A percentile compares a stretch with the other conserved stretches of the same genome.
Evolutionary conservation across 30 jellyfish, hydroid and myxozoan genomes (phyloP).

Genomic region (Catostylus mosaicus): DNA sequence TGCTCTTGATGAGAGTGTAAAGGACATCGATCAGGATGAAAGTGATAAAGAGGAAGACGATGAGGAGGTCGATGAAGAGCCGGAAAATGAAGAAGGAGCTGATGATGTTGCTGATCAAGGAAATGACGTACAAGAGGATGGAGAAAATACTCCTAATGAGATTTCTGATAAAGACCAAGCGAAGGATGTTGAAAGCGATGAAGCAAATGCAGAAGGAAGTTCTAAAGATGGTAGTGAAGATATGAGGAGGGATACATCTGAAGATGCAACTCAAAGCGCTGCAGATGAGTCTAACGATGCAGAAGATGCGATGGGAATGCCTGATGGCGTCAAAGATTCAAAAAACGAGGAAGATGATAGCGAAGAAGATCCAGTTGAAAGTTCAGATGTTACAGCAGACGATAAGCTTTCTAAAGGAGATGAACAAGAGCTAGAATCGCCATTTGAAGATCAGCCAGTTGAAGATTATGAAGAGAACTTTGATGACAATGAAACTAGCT

Average conservation of each 20-base stretch:
- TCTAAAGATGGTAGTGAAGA: neutral
- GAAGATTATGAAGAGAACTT: neutral
- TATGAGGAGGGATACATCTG: neutral
- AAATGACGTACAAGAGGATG: neutral
- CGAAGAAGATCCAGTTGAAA: neutral
- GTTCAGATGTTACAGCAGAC: neutral
- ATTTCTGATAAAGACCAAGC: neutral
- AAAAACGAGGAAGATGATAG: neutral
- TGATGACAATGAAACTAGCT: neutral
- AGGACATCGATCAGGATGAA: neutral
- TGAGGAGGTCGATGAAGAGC: neutral
- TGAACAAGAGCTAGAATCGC: neutral
- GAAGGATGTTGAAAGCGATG: neutral
- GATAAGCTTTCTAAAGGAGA: neutral
- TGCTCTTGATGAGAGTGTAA: neutral
- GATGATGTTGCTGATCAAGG: neutral
- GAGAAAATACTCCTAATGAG: neutral
- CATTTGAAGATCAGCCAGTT: slow-evolving; percentile 5
- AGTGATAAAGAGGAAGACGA: neutral
- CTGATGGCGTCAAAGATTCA: neutral
- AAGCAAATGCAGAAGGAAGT: neutral
- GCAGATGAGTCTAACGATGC: neutral
- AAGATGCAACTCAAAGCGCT: slow-evolving; percentile 1
- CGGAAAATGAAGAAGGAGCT: neutral
- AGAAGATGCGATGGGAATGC: neutral